Percentiles rank a stretch among this genome's conserved stretches.
Evolutionary conservation across 2,797 vertebrate species (phyloP).

Genomic region (Miichthys miiuy): DNA sequence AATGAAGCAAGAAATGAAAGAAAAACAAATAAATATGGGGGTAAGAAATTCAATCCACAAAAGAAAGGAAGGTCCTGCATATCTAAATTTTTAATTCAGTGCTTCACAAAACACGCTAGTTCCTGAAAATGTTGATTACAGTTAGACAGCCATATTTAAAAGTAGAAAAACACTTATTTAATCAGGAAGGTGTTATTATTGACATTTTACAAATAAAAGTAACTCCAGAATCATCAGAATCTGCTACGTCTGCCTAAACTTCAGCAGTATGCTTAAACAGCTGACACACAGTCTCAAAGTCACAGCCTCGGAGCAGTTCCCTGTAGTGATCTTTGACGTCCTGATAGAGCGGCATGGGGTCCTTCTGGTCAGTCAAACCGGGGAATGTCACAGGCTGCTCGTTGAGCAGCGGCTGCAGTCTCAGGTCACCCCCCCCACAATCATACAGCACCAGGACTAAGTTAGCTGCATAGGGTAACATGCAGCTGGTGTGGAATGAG

Average conservation of each 20-base stretch:
- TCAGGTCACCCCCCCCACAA: slow-evolving; percentile 88
- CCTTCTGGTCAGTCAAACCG: slow-evolving; percentile 67
- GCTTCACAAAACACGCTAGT: too few species aligned
- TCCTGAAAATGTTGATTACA: too few species aligned
- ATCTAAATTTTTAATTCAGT: too few species aligned
- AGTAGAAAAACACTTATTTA: not conserved
- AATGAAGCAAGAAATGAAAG: too few species aligned
- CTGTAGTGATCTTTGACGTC: slow-evolving; percentile 88
- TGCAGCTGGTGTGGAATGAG: slow-evolving; percentile 85
- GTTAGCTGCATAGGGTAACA: slow-evolving; percentile 94
- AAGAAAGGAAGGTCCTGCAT: too few species aligned
- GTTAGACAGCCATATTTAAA: too few species aligned
- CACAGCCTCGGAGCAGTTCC: slow-evolving; percentile 88
- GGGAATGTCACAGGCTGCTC: slow-evolving; percentile 89
- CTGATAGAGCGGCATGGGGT: slow-evolving; percentile 83
- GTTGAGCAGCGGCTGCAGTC: slow-evolving; percentile 89
- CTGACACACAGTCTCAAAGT: slow-evolving; percentile 81
- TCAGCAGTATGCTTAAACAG: slow-evolving; percentile 36
- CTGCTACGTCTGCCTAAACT: not conserved
- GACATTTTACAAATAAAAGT: not conserved
- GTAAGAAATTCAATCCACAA: too few species aligned
- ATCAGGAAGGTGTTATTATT: too few species aligned
- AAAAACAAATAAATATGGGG: too few species aligned
- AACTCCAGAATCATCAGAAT: not conserved
- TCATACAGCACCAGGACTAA: slow-evolving; percentile 91